Conservation (phyloP, 2,888 invertebrate species). For the Tinea pellionella region DNA sequence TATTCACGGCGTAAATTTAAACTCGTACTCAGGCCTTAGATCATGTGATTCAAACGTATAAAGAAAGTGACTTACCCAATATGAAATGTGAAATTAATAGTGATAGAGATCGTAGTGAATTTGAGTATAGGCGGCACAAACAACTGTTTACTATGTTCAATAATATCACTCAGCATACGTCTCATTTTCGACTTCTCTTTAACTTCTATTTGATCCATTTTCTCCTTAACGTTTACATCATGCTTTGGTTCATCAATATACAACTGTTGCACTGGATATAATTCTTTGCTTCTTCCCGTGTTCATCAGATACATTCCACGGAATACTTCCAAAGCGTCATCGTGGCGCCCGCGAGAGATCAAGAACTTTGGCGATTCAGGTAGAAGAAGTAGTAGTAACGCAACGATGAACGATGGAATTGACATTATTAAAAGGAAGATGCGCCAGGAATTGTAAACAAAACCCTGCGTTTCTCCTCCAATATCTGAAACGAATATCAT, state of each 20-base stretch:
- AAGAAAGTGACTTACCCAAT: conserved; percentile 76
- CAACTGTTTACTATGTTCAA: conserved; percentile 83
- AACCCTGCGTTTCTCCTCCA: conserved; percentile 74
- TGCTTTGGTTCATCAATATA: conserved; percentile 71
- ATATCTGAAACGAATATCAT: conserved; percentile 58
- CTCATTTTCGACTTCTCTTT: conserved; percentile 76
- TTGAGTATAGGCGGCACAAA: conserved; percentile 85
- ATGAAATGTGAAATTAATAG: conserved; percentile 93
- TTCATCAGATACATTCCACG: conserved; percentile 84
- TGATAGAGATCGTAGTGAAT: conserved; percentile 85
- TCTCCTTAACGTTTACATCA: conserved; percentile 78
- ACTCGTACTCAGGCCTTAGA: no score
- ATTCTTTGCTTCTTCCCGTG: conserved; percentile 78
- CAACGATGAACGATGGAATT: conserved; percentile 88
- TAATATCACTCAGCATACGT: conserved; percentile 80
- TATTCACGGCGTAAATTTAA: no score
- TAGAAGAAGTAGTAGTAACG: conserved; percentile 81
- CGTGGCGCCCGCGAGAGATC: conserved; percentile 80
- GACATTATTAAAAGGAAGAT: conserved; percentile 91
- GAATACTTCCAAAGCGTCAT: conserved; percentile 85
- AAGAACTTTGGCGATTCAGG: conserved; percentile 94
- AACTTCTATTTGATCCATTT: conserved; percentile 34
- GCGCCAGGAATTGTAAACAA: conserved; percentile 92
- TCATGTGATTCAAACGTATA: no score
- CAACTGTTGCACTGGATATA: conserved; percentile 81